These are phyloP conservation scores for Antheraea mylitta DNA, from an alignment of 1,140 invertebrate species.

Conservation along the genomic window DNA sequence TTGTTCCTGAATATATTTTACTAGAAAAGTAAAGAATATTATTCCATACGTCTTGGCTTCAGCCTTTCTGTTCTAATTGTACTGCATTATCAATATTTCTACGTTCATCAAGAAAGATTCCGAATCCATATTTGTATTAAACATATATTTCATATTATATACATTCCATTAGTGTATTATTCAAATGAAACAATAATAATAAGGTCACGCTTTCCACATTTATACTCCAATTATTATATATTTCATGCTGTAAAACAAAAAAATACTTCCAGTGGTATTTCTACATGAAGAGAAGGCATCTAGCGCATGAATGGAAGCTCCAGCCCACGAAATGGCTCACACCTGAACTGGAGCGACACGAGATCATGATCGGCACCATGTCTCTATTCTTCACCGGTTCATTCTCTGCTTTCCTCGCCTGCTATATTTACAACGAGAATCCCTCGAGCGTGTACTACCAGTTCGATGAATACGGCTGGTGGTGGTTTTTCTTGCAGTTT, in stretches of 20 bases:
- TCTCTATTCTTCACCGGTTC: constrained; percentile 80
- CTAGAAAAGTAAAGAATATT: too few species aligned
- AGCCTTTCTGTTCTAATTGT: too few species aligned
- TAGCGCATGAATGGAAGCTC: constrained; percentile 85
- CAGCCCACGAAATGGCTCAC: constrained; percentile 85
- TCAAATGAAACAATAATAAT: too few species aligned
- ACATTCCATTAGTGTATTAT: too few species aligned
- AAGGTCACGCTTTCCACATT: too few species aligned
- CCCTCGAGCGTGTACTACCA: constrained; percentile 83
- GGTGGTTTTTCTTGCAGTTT: constrained; percentile 83
- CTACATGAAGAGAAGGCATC: constrained; percentile 81
- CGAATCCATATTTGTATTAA: too few species aligned
- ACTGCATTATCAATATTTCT: too few species aligned
- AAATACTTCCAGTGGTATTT: constrained; percentile 82
- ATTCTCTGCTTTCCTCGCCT: constrained; percentile 80
- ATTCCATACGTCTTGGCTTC: too few species aligned
- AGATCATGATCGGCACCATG: constrained; percentile 82
- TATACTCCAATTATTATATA: too few species aligned
- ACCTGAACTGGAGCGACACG: constrained; percentile 83
- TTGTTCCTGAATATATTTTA: too few species aligned
- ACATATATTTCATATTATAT: too few species aligned
- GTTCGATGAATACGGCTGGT: constrained; percentile 81
- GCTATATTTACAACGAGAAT: constrained; percentile 84
- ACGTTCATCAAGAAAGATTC: too few species aligned
- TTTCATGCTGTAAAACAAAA: neutral